Percentiles rank a stretch among this genome's conserved stretches.
Conservation (phyloP, 2,797 vertebrate species). For the Squalus acanthias region DNA sequence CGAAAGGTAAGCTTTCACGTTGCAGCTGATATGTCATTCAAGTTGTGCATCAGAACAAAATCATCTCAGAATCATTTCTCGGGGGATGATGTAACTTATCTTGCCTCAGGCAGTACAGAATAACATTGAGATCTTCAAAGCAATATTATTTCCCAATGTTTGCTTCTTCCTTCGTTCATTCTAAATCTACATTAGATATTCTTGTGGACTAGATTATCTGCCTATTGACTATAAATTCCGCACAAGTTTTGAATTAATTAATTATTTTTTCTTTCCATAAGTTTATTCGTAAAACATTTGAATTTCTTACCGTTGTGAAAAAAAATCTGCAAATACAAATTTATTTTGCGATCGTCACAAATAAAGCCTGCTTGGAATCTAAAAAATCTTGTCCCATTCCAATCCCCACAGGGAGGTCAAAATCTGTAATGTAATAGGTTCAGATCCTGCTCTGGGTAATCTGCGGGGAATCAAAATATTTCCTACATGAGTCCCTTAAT, state of each 20-base stretch:
- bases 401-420: too few relatives aligned
- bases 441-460: not conserved
- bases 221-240: not conserved
- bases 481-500: not conserved
- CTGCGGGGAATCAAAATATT: constrained; percentile 3
- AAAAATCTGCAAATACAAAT: not conserved
- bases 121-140: not conserved
- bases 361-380: not conserved
- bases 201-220: not conserved
- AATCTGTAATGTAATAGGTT: not conserved
- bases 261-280: not conserved
- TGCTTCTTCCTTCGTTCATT: not conserved
- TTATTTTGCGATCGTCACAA: not conserved
- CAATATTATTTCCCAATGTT: not conserved
- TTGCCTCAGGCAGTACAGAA: not conserved
- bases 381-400: not conserved
- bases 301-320: not conserved
- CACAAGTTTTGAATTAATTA: not conserved
- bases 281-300: not conserved
- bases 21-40: not conserved
- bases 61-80: not conserved
- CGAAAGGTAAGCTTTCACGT: not conserved
- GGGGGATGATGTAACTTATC: not conserved
- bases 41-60: not conserved
- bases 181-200: not conserved